These are phyloP conservation scores for Labia minor DNA, from an alignment of 2,888 invertebrate species.

Conservation along the genomic window DNA sequence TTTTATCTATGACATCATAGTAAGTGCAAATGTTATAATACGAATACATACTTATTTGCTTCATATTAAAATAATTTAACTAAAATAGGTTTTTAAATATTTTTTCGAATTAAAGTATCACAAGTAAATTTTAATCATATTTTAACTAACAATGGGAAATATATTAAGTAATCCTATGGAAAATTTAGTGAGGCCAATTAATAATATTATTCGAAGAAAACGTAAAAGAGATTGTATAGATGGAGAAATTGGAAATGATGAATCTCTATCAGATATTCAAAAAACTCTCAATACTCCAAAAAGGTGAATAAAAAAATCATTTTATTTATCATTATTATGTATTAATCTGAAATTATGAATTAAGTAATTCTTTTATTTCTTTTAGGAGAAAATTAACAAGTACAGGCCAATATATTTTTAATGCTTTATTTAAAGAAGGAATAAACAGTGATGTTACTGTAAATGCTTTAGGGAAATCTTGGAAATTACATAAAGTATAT, in stretches of 20 bases:
- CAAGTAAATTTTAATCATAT: neutral
- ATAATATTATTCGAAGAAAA: constrained; percentile 22
- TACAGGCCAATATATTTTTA: constrained; percentile 68
- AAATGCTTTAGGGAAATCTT: constrained; percentile 55
- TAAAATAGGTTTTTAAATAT: no score
- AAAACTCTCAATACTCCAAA: constrained; percentile 51
- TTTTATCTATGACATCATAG: neutral
- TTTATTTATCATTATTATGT: constrained; percentile 15
- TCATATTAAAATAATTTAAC: no score
- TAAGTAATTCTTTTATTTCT: constrained; percentile 18
- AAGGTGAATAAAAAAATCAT: constrained; percentile 38
- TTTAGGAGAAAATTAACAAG: constrained; percentile 53
- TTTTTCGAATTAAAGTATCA: no score
- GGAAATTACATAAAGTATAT: constrained; percentile 68
- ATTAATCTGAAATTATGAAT: no score
- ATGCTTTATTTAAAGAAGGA: constrained; percentile 62
- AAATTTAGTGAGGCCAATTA: neutral
- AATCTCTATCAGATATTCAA: constrained; percentile 43
- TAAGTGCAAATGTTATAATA: neutral
- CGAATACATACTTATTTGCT: no score
- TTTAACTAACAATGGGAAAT: neutral
- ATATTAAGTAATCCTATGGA: neutral
- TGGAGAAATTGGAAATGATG: constrained; percentile 41
- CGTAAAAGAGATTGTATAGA: constrained; percentile 22
- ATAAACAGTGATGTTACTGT: constrained; percentile 65